Conservation (phyloP, 2,797 vertebrate species). For the Sebastolobus altivelis region DNA sequence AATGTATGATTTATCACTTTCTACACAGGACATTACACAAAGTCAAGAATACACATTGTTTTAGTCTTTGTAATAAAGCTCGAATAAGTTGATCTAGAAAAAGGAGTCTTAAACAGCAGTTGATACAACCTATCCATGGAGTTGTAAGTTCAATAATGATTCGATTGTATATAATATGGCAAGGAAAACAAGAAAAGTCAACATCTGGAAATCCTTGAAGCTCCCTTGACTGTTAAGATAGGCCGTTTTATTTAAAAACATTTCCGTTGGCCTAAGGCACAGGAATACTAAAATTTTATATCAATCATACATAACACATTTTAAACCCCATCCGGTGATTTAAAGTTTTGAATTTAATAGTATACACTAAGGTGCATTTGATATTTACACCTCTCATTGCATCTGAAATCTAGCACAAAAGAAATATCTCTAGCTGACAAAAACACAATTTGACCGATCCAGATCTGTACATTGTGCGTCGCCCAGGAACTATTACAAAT, state of each 20-base stretch:
- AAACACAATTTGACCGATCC: conserved; percentile 62
- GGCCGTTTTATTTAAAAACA: conserved; percentile 86
- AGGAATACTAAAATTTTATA: conserved; percentile 85
- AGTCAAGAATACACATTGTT: conserved; percentile 83
- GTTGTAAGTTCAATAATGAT: conserved; percentile 79
- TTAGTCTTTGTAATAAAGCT: conserved; percentile 87
- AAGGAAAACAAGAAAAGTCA: conserved; percentile 76
- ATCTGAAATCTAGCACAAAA: conserved; percentile 74
- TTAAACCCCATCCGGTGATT: conserved; percentile 74
- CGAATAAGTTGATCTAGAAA: conserved; percentile 84
- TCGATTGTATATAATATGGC: conserved; percentile 75
- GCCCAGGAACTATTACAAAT: conserved; percentile 64
- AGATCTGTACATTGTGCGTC: conserved; percentile 81
- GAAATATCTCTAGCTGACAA: conserved; percentile 61
- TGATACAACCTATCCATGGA: conserved; percentile 84
- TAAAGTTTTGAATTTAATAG: conserved; percentile 74
- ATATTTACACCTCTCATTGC: conserved; percentile 76
- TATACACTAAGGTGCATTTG: conserved; percentile 76
- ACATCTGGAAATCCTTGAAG: conserved; percentile 78
- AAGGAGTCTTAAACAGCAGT: conserved; percentile 87
- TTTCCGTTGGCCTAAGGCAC: conserved; percentile 88
- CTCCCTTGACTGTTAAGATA: conserved; percentile 83
- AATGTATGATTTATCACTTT: conserved; percentile 86
- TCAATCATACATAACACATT: conserved; percentile 78
- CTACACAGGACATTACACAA: conserved; percentile 87